Evolutionary conservation across 2,888 invertebrate genomes (phyloP).

Genomic region (Euspilapteryx auroguttella): DNA sequence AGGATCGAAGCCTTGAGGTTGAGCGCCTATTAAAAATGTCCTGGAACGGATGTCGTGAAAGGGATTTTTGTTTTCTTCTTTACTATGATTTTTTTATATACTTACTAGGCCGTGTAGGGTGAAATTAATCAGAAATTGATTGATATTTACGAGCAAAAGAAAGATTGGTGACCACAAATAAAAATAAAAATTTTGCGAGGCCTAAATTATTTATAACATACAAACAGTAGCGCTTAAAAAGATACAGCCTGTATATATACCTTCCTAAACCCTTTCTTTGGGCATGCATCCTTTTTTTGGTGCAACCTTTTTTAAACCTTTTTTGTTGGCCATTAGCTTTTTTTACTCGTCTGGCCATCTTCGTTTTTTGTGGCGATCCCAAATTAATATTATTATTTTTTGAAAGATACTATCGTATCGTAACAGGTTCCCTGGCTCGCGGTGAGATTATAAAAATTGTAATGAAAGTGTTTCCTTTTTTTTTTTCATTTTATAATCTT

Average conservation of each 20-base stretch:
- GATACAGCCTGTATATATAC: conserved; percentile 37
- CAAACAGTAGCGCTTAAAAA: conserved; percentile 7
- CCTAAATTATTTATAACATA: no score
- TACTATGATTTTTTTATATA: no score
- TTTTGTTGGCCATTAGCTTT: conserved; percentile 55
- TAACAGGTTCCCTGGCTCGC: conserved; percentile 33
- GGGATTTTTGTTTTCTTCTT: no score
- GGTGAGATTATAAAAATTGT: conserved; percentile 47
- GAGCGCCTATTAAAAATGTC: no score
- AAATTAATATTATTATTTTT: conserved; percentile 58
- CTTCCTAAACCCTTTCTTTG: conserved; percentile 45
- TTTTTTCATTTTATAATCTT: no score
- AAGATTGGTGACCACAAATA: no score
- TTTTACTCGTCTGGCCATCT: conserved; percentile 42
- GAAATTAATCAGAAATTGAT: no score
- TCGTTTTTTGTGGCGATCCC: conserved; percentile 56
- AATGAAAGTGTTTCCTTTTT: conserved; percentile 47
- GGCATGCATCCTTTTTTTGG: conserved; percentile 20
- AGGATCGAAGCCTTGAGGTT: no score
- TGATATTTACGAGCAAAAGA: no score
- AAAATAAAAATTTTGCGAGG: no score
- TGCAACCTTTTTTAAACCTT: conserved; percentile 39
- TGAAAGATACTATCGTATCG: conserved; percentile 26
- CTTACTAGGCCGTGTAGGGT: no score
- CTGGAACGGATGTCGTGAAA: no score